Conservation (phyloP, 1,140 invertebrate genomes). For the Antheraea mylitta region DNA sequence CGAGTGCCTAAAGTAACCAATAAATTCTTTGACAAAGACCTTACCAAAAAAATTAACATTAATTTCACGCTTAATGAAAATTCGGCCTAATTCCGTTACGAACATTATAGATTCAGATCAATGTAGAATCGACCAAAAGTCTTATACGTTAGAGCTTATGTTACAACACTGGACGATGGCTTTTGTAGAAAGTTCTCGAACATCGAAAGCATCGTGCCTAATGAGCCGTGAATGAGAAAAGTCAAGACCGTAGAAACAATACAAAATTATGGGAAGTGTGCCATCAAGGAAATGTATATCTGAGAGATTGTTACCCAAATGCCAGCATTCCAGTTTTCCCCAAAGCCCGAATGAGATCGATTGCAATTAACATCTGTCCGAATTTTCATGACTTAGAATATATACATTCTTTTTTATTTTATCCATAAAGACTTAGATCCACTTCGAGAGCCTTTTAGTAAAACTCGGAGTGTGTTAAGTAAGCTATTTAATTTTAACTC, state of each 20-base stretch:
- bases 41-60: conserved; percentile 19
- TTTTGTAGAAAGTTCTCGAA: conserved; percentile 37
- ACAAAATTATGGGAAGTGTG: neutral
- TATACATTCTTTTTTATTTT: no score
- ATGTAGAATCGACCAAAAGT: neutral
- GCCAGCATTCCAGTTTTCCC: neutral
- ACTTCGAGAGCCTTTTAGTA: no score
- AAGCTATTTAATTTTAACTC: no score
- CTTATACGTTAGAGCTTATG: neutral
- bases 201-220: conserved; percentile 27
- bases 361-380: neutral
- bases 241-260: conserved; percentile 11
- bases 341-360: neutral
- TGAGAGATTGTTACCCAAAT: neutral
- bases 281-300: neutral
- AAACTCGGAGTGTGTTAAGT: no score
- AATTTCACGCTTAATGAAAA: conserved; percentile 9
- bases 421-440: no score
- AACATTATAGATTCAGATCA: neutral
- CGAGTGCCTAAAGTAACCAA: neutral
- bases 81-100: conserved; percentile 3
- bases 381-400: no score
- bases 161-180: conserved; percentile 10
- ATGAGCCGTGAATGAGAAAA: conserved; percentile 43
- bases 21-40: neutral